Base-by-base conservation (phyloP, 2,888 invertebrate species). In the Dendrolimus houi region DNA sequence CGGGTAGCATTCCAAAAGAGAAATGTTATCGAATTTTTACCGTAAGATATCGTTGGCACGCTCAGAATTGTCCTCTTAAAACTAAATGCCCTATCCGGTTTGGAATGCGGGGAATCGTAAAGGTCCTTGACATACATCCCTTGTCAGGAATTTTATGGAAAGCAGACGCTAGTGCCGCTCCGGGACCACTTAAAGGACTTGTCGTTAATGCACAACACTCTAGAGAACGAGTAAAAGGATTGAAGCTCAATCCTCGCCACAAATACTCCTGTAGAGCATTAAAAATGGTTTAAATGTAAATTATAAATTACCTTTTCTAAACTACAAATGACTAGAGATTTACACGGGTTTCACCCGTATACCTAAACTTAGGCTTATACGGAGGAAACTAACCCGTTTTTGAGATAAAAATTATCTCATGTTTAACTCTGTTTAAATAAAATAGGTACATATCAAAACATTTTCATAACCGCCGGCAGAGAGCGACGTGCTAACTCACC, bases 141-240 rank as follows among this genome's bases (percentile, higher is more conserved):
- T 85, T 88, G 87, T 86, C 87, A 75, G 69, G 60, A 71, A 71
- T 73, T 79, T 83, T 85, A 85, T 85, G 83, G 81, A 75, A 81
- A 84, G 75, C 75, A 81, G 81, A 70, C 76, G 71, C 74, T 70
- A 69, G 69, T 72, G 69, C 70, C 56, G 56, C 60, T 63, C 59
- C 41, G 61, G 58, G 68, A 68, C 79, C 81, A 85, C 85, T 87
- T 82, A 79, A 75, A 78, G 74, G 75, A 72, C 65, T 69, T 65
- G 63, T 67, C 72, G 79, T 77, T 84, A 79, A 79, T 72, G 70
- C 67, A 65, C 65, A 47, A 47, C 47, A 58, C 62, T 62, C 63
- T 62, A 58, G 57, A 60, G 57, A 56, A 60, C 14, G 53, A 53
- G 53, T 64, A 74, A 74, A 74, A 74, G 71, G 70, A 71, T 74